A percentile compares a stretch with the other conserved stretches of the same genome.
Conservation (phyloP, 2,113 vertebrate species). For the Aleadryas rufinucha region DNA sequence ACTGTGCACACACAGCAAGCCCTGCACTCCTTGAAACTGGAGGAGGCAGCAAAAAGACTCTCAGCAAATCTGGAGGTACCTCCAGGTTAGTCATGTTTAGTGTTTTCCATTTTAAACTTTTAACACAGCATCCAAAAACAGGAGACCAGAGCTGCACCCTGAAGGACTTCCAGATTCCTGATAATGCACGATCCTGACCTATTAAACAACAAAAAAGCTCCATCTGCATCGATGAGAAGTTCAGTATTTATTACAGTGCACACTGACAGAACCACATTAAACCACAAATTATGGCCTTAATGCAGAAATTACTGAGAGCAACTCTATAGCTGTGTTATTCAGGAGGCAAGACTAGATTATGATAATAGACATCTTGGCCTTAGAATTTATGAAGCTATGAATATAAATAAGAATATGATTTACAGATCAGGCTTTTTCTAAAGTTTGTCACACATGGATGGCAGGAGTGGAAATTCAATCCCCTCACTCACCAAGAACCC, state of each 20-base stretch:
- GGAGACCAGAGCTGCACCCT: not conserved
- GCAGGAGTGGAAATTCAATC: not conserved
- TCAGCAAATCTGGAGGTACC: not conserved
- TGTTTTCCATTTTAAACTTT: not conserved
- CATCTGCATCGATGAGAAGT: not conserved
- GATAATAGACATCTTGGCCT: conserved; percentile 37
- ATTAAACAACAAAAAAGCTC: not conserved
- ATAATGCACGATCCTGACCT: not conserved
- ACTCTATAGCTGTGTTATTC: conserved; percentile 20
- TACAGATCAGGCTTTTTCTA: not conserved
- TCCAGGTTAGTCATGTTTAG: not conserved
- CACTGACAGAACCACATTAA: conserved; percentile 24
- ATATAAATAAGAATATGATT: conserved; percentile 47
- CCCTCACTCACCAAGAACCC: not conserved
- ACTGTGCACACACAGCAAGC: not conserved
- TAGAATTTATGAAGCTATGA: conserved; percentile 45
- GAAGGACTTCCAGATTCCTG: conserved; percentile 19
- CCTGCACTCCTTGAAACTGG: not conserved
- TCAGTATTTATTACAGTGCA: conserved; percentile 10
- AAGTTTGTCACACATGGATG: not conserved
- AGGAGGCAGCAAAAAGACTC: not conserved
- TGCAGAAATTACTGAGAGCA: conserved; percentile 43
- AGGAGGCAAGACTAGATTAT: conserved; percentile 40
- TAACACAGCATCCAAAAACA: not conserved
- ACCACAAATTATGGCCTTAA: conserved; percentile 23